phyloP scores from a whole-genome alignment of 2,888 invertebrate species.

The Crocallis elinguaria region DNA sequence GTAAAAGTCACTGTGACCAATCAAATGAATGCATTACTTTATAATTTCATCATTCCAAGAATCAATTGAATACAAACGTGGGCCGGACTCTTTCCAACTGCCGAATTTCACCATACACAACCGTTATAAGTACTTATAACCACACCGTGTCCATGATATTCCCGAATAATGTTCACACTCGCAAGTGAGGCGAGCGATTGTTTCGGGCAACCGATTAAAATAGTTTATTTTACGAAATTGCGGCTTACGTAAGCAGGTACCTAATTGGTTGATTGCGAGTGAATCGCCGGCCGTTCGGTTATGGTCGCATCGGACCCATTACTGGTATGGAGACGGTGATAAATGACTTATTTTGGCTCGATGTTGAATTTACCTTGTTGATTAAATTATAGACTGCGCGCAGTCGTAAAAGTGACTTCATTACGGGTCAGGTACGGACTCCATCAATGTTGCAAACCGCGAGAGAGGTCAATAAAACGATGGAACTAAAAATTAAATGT shows the following conservation, averaged over 20 bases:
- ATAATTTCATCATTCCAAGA: conserved; percentile 69
- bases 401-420: conserved; percentile 18
- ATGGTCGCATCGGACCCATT: conserved; percentile 40
- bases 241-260: conserved; percentile 42
- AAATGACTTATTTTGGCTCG: conserved; percentile 38
- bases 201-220: conserved; percentile 47
- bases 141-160: conserved; percentile 53
- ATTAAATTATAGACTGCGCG: conserved; percentile 35
- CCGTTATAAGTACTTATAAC: conserved; percentile 65
- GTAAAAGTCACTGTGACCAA: conserved; percentile 47
- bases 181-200: conserved; percentile 40
- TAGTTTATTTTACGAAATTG: conserved; percentile 45
- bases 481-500: not conserved
- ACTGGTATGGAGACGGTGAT: conserved; percentile 48
- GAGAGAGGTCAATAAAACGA: not conserved
- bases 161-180: conserved; percentile 62
- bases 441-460: not conserved
- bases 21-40: conserved; percentile 55
- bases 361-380: conserved; percentile 35
- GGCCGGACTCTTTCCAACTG: conserved; percentile 56
- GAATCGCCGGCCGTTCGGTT: conserved; percentile 43
- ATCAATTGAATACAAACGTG: conserved; percentile 58
- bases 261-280: conserved; percentile 56
- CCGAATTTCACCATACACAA: conserved; percentile 57
- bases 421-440: conserved; percentile 1